These are phyloP conservation scores for Tetramorium parvispinum DNA, from an alignment of 1,140 invertebrate genomes.

Conservation along the genomic window DNA sequence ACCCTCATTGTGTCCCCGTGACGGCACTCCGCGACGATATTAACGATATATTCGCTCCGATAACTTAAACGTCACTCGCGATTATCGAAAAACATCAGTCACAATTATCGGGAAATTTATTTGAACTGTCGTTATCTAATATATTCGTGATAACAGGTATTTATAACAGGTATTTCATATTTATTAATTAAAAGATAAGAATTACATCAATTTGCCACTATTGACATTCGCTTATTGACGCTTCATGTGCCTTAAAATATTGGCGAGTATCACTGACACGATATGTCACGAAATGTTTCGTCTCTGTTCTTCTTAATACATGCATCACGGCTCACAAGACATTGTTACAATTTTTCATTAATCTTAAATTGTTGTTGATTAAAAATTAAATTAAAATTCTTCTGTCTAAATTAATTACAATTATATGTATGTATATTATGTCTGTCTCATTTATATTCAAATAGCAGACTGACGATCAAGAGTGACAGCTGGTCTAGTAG, in stretches of 20 bases:
- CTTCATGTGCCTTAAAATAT: neutral
- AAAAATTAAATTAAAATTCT: neutral
- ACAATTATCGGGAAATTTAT: neutral
- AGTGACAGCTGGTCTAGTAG: too few species aligned
- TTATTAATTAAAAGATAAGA: conserved; percentile 3
- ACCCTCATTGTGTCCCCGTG: neutral
- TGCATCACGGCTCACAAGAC: neutral
- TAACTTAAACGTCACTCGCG: conserved; percentile 22
- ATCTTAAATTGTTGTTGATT: neutral
- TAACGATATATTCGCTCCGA: neutral
- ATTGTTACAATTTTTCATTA: neutral
- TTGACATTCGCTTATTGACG: conserved; percentile 10
- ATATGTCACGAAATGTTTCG: neutral
- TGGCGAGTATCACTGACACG: neutral
- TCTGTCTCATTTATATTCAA: neutral
- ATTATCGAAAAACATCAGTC: neutral
- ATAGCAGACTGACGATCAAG: too few species aligned
- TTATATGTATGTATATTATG: too few species aligned
- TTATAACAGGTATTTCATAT: neutral
- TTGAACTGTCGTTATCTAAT: neutral
- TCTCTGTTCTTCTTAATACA: neutral
- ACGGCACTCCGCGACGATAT: neutral
- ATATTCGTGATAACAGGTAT: neutral
- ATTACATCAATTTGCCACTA: conserved; percentile 1
- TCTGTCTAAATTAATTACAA: neutral